Evolutionary conservation across 1,140 invertebrate species (phyloP), one percentile per base, ranked within the genome.

Genomic region (Drosophila melanogaster): DNA sequence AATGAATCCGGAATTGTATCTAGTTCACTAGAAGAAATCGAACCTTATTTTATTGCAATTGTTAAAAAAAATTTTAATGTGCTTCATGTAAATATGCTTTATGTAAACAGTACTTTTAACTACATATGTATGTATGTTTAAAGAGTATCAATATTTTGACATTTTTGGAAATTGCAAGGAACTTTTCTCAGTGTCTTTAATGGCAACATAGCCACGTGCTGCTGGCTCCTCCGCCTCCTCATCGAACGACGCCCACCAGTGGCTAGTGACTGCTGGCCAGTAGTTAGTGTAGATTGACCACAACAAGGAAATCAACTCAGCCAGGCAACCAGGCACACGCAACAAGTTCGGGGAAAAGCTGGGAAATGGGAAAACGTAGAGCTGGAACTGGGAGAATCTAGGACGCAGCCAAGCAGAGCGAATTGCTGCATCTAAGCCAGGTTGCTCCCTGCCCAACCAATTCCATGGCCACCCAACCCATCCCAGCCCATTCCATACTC

Each of bases 371-470:
- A 43, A 49, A 22, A 19, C 15, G 40, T 35, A n/a, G 26, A 60
- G 54, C 40, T 41, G 40, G 59, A 22, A 19, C 15, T 41, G 41
- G 19, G 35, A 72, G 56, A 49, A 51, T 60, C 54, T 60, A 62
- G 65, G 61, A 81, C 64, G 69, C 83, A 86, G 75, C 83, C 60
- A 81, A 87, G 81, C 83, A 65, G 40, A 81, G 62, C 83, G 71
- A 86, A 86, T 86, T 86, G 81, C 74, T 87, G 83, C 78, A 81
- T 86, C 79, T 77, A 73, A 41, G 17, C 35, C 73, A 41, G 26
- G 24, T 46, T 38, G 58, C 54, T 64, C 14, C 51, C 33, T 17
- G 26, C 56, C 59, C n/a, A 64, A 14, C 37, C 60, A 50, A 50
- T 37, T 24, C 41, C 30, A 43, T 10, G 41, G 19, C 47, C 53